These are phyloP conservation scores for Gracilinanus agilis DNA, from an alignment of 2,113 vertebrate genomes.

Conservation along the genomic window DNA sequence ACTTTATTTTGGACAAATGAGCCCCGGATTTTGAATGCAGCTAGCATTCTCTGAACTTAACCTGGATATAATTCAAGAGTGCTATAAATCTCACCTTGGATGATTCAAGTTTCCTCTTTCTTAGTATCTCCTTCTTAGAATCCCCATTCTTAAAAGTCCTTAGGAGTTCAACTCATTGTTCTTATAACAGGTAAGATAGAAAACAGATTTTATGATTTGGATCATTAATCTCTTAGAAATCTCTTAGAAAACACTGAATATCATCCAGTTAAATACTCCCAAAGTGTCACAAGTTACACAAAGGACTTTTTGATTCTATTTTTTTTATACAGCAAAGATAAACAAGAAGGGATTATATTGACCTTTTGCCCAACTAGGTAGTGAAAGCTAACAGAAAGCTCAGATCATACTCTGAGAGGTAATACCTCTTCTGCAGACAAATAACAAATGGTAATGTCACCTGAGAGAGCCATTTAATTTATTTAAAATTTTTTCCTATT, in stretches of 20 bases:
- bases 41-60: not conserved
- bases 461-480: not conserved
- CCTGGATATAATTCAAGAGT: not conserved
- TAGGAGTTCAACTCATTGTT: not conserved
- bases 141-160: slow-evolving; percentile 47
- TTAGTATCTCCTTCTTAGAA: not conserved
- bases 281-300: slow-evolving; percentile 45
- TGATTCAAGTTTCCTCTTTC: not conserved
- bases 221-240: slow-evolving; percentile 63
- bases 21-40: not conserved
- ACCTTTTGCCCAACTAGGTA: not conserved
- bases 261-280: slow-evolving; percentile 41
- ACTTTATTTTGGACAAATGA: not conserved
- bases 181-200: slow-evolving; percentile 43
- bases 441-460: not conserved
- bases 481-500: not conserved
- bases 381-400: not conserved
- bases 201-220: slow-evolving; percentile 34
- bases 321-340: slow-evolving; percentile 40
- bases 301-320: slow-evolving; percentile 39
- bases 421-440: slow-evolving; percentile 22
- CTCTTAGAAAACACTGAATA: slow-evolving; percentile 39
- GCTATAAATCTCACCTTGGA: not conserved
- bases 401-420: slow-evolving; percentile 13
- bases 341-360: slow-evolving; percentile 16